Evolutionary conservation across 2,888 invertebrate species (phyloP).

Genomic region (Macrophya alboannulata): DNA sequence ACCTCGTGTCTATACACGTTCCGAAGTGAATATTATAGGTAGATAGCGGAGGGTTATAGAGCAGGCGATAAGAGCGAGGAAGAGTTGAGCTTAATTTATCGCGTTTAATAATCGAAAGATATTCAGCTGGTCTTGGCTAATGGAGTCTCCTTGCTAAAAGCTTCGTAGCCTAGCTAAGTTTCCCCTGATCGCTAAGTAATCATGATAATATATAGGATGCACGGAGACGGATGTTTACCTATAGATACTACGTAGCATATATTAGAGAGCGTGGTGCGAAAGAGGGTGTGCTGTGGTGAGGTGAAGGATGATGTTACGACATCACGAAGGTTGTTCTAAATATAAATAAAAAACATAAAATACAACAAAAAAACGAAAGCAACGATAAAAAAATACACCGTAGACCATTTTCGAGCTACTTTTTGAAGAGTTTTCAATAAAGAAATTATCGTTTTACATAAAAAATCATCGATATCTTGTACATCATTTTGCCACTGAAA

Average conservation of each 20-base stretch:
- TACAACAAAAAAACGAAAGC: no score
- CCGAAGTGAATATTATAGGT: neutral
- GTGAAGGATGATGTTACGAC: neutral
- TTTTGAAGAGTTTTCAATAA: no score
- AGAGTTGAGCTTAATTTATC: constrained; percentile 25
- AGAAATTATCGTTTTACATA: no score
- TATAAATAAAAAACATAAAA: neutral
- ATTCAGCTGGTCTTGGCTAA: constrained; percentile 22
- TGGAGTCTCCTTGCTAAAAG: constrained; percentile 37
- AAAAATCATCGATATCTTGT: no score
- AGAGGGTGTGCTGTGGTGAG: neutral
- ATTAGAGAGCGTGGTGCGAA: neutral
- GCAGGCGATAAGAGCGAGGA: neutral
- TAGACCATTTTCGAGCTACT: no score
- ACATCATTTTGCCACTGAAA: no score
- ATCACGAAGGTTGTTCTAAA: neutral
- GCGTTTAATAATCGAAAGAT: constrained; percentile 33
- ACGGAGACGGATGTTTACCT: neutral
- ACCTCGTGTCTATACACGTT: no score
- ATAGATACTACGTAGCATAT: neutral
- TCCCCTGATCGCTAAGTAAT: constrained; percentile 35
- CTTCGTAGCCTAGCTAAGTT: constrained; percentile 25
- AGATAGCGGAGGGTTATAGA: neutral
- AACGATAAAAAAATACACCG: no score
- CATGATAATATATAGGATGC: constrained; percentile 20